phyloP scores from a whole-genome alignment of 2,113 vertebrate species.

The Brachyistius frenatus region DNA sequence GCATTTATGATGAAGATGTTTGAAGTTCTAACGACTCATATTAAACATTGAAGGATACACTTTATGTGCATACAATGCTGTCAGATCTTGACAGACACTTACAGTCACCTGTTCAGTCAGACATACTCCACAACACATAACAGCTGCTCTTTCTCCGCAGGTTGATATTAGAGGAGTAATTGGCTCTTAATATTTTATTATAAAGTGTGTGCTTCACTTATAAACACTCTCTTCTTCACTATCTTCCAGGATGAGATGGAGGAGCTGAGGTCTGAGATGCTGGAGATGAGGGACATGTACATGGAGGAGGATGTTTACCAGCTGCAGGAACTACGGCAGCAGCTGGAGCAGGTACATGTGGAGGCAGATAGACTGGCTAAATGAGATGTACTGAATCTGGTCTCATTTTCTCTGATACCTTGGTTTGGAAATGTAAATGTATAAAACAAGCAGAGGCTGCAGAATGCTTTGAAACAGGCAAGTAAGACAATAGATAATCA shows the following conservation, averaged over 20 bases:
- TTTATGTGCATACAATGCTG: conserved; percentile 7
- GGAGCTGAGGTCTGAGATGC: conserved; percentile 96
- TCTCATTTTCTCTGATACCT: too few species aligned
- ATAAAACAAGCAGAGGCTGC: neutral
- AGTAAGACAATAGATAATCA: neutral
- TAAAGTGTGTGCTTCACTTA: conserved; percentile 1
- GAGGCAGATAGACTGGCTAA: neutral
- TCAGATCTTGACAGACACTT: neutral
- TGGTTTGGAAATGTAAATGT: too few species aligned
- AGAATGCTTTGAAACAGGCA: neutral
- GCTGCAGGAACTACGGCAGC: conserved; percentile 95
- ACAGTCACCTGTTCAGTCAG: too few species aligned
- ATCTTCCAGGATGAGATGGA: conserved; percentile 94
- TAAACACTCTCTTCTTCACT: neutral
- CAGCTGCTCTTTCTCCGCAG: neutral
- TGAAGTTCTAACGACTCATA: neutral
- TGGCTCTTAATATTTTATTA: neutral
- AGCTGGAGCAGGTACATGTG: conserved; percentile 89
- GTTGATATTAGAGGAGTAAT: neutral
- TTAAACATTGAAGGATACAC: conserved; percentile 7
- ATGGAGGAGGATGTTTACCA: conserved; percentile 99
- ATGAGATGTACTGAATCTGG: too few species aligned
- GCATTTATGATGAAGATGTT: conserved; percentile 20
- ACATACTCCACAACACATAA: neutral
- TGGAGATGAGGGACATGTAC: conserved; percentile 99